Base-by-base conservation (phyloP, 1,140 invertebrate species). In the Drosophila nigrodunni region DNA sequence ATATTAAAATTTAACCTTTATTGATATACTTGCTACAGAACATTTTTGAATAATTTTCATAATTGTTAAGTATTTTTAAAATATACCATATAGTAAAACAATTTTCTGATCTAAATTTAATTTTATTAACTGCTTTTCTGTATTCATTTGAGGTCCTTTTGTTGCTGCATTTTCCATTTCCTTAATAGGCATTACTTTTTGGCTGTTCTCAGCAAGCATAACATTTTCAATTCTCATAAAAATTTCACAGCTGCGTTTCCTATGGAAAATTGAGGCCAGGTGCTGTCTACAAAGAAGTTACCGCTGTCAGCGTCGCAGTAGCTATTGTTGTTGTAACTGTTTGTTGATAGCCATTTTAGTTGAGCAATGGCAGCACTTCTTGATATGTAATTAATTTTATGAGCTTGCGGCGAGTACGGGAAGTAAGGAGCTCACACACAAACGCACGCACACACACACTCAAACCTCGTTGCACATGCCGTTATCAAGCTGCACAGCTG, bases 401-500 rank as follows among this genome's bases (percentile, higher is more conserved):
- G 77, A 34, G 83, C 77, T 82, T 75, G 73, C 52, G 77, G 83
- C 80, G 34, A 44, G 55, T 8, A 34, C 5, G 39, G 7, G 8
- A 15, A 25, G 43, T 6, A 6, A 10, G 18, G 11, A 59, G 13
- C 3, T 3, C 25, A 25, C 25, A 30, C 9, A 43, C 15, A 54
- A 39, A 52, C 52, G 35, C 46, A 52, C 52, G 35, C 44, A 44
- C 47, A 50, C 43, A 43, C 43, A 39, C 18, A 7, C 5, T 6
- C 25, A 46, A 25, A 7, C 34, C 37, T 30, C 41, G 46, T 72
- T 82, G 80, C 72, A 75, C 55, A 62, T 72, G 49, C 11, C 44
- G 64, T 87, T 87, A 87, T 87, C 83, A 88, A 59, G 69, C 59
- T 80, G 69, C 66, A 78, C 83, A 87, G 83, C 80, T 83, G 80